A percentile compares a stretch with the other conserved stretches of the same genome.
Evolutionary conservation across 2,797 vertebrate genomes (phyloP).

Genomic region (Orientallactaga sibirica): DNA sequence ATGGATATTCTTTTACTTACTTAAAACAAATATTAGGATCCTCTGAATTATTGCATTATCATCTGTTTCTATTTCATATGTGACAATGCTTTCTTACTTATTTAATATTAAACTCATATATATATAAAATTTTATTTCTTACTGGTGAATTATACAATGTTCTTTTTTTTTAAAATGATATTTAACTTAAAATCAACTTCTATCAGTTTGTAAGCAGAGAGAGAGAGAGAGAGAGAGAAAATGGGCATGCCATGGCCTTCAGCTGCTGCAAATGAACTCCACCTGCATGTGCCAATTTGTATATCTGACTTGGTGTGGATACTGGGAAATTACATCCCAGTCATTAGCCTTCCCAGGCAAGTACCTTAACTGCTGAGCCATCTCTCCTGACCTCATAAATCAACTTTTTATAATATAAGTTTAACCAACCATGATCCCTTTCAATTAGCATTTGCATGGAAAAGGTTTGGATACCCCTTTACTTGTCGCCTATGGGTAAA

Average conservation of each 20-base stretch:
- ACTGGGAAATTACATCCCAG: too few species aligned
- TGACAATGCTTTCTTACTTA: too few species aligned
- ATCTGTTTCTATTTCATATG: neutral
- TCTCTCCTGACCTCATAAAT: too few species aligned
- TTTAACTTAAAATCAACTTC: neutral
- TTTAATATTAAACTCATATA: neutral
- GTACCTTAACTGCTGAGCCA: too few species aligned
- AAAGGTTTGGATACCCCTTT: neutral
- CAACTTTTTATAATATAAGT: neutral
- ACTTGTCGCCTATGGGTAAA: neutral
- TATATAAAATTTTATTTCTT: neutral
- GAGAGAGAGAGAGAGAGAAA: too few species aligned
- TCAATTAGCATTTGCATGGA: neutral
- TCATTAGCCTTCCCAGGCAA: too few species aligned
- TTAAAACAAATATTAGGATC: neutral
- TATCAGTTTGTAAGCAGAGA: too few species aligned
- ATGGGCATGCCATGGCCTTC: too few species aligned
- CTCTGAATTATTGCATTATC: neutral
- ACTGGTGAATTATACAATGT: neutral
- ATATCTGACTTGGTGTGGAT: too few species aligned
- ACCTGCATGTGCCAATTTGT: too few species aligned
- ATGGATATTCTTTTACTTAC: neutral
- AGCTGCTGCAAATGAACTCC: too few species aligned
- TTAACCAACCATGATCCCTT: neutral
- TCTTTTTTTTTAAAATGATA: neutral